These are phyloP conservation scores for Synergus laeviventris DNA, from an alignment of 2,888 invertebrate species.

Conservation along the genomic window DNA sequence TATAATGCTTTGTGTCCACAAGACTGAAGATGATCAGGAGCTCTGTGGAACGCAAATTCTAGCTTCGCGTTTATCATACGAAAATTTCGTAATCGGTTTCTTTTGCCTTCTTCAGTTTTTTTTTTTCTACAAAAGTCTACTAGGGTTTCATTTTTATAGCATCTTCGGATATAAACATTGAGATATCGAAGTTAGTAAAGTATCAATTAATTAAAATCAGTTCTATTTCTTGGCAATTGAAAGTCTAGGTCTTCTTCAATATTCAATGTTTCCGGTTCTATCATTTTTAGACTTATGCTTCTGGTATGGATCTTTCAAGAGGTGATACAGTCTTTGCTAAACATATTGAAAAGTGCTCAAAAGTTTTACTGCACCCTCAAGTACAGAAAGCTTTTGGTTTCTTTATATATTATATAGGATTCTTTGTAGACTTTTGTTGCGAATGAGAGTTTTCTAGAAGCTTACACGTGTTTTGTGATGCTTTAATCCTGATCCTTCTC, in stretches of 20 bases:
- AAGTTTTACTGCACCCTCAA: background rate
- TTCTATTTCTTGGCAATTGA: background rate
- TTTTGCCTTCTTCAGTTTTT: slow-evolving; percentile 15
- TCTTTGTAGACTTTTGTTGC: slow-evolving; percentile 6
- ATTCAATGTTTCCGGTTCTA: background rate
- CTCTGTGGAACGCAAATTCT: slow-evolving; percentile 13
- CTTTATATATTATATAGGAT: too few relatives aligned
- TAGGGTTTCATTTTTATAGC: background rate
- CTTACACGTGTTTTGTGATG: slow-evolving; percentile 37
- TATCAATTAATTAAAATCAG: background rate
- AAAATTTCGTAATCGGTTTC: slow-evolving; percentile 1
- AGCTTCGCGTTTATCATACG: slow-evolving; percentile 8
- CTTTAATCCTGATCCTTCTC: slow-evolving; percentile 14
- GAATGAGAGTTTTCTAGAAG: slow-evolving; percentile 18
- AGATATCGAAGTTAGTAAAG: background rate
- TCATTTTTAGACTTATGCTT: background rate
- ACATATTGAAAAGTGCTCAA: background rate
- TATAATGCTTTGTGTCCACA: background rate
- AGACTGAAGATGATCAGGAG: slow-evolving; percentile 6
- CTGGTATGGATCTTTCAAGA: too few relatives aligned
- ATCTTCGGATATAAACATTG: background rate
- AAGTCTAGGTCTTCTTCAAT: background rate
- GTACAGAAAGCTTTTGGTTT: background rate
- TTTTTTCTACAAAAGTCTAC: background rate
- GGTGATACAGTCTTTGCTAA: background rate